These are phyloP conservation scores for Euzetes globulus DNA, from an alignment of 2,888 invertebrate species.

Conservation along the genomic window DNA sequence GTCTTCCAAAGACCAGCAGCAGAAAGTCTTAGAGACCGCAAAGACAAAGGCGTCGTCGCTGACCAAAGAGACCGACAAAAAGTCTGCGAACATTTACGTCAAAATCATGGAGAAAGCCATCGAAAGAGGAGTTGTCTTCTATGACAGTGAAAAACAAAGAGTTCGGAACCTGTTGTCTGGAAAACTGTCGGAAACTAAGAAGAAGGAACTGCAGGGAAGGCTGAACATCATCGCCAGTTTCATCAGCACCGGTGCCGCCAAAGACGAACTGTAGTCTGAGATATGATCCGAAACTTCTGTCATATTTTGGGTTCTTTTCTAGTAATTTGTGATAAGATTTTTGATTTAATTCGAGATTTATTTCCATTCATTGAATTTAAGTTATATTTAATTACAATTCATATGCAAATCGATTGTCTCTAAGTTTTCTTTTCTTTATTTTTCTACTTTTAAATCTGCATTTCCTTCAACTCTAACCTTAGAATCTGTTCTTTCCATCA, in stretches of 20 bases:
- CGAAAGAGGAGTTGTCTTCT: conserved; percentile 69
- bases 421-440: no score
- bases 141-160: conserved; percentile 65
- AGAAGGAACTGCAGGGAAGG: conserved; percentile 64
- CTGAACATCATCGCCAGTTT: conserved; percentile 80
- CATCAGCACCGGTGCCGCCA: background rate
- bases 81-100: conserved; percentile 41
- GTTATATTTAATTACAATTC: background rate
- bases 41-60: conserved; percentile 49
- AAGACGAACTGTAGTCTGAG: conserved; percentile 20
- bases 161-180: conserved; percentile 69
- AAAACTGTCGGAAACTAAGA: conserved; percentile 75
- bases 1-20: conserved; percentile 43
- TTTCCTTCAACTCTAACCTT: no score
- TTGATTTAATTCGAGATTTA: background rate
- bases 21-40: conserved; percentile 53
- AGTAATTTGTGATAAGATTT: conserved; percentile 16
- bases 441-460: no score
- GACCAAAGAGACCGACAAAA: conserved; percentile 45
- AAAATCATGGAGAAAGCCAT: conserved; percentile 47
- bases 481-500: no score
- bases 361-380: background rate
- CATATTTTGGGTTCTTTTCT: background rate
- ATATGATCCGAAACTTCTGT: background rate
- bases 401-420: no score